A percentile compares a stretch with the other conserved stretches of the same genome.
These are phyloP conservation scores for Bombus impatiens DNA, from an alignment of 1,140 invertebrate species.

Conservation along the genomic window DNA sequence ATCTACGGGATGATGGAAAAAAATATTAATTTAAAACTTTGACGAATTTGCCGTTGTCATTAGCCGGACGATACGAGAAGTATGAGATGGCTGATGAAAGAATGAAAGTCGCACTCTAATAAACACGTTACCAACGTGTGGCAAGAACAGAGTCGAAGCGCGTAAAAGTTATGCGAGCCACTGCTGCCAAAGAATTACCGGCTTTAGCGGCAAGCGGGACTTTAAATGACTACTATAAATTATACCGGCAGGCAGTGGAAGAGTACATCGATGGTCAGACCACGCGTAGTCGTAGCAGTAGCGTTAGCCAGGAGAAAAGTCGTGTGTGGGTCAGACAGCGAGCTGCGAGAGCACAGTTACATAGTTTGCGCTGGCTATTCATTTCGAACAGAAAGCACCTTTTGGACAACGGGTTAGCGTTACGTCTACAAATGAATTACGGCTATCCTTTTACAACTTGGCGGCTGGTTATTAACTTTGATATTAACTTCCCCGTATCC, in stretches of 20 bases:
- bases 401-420: background rate
- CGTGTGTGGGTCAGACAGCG: background rate
- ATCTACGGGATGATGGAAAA: background rate
- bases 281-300: background rate
- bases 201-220: too few species aligned
- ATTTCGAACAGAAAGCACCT: background rate
- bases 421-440: conserved; percentile 10
- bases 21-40: background rate
- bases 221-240: background rate
- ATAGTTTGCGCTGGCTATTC: background rate
- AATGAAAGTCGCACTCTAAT: background rate
- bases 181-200: background rate
- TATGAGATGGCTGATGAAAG: background rate
- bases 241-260: background rate
- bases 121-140: background rate
- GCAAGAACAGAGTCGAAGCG: background rate
- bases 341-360: background rate
- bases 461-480: background rate
- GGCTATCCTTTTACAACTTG: background rate
- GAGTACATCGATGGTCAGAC: background rate
- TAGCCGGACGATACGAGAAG: background rate
- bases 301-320: background rate
- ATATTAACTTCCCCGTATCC: background rate
- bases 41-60: background rate
- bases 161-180: background rate